Conservation (phyloP, 1,140 invertebrate species). For the Aphelinus atriplicis region DNA sequence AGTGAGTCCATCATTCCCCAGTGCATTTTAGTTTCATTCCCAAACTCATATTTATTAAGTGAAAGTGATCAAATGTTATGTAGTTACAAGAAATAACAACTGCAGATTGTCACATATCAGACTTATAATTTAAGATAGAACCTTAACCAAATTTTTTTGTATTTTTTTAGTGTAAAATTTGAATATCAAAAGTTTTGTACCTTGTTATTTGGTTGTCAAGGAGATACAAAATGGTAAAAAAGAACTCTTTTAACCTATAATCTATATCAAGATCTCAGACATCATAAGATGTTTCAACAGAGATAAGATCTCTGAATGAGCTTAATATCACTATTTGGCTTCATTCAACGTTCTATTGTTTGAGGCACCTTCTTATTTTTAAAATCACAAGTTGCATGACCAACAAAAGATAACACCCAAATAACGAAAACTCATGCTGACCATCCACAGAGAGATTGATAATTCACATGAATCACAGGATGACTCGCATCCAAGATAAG, state of each 20-base stretch:
- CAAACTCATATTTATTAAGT: background rate
- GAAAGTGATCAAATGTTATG: slow-evolving; percentile 18
- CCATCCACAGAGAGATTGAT: background rate
- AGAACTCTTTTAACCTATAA: background rate
- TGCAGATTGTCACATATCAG: slow-evolving; percentile 22
- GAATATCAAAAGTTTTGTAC: slow-evolving; percentile 30
- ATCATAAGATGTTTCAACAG: too few species aligned
- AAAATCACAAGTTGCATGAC: background rate
- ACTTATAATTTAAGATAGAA: slow-evolving; percentile 36
- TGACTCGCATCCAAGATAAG: background rate
- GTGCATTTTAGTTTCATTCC: too few species aligned
- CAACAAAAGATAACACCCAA: too few species aligned
- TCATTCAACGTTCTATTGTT: too few species aligned
- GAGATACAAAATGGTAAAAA: slow-evolving; percentile 25
- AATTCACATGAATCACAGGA: background rate
- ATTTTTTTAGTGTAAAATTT: slow-evolving; percentile 36
- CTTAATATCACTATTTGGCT: too few species aligned
- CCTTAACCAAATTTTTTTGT: slow-evolving; percentile 32
- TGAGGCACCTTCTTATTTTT: background rate
- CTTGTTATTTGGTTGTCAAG: slow-evolving; percentile 32
- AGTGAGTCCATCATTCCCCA: slow-evolving; percentile 17
- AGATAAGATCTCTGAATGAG: too few species aligned
- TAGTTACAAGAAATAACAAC: slow-evolving; percentile 14
- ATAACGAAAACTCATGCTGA: too few species aligned
- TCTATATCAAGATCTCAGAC: too few species aligned